A percentile compares a stretch with the other conserved stretches of the same genome.
Conservation (phyloP, 2,113 vertebrate genomes). For the Tamias sibiricus region DNA sequence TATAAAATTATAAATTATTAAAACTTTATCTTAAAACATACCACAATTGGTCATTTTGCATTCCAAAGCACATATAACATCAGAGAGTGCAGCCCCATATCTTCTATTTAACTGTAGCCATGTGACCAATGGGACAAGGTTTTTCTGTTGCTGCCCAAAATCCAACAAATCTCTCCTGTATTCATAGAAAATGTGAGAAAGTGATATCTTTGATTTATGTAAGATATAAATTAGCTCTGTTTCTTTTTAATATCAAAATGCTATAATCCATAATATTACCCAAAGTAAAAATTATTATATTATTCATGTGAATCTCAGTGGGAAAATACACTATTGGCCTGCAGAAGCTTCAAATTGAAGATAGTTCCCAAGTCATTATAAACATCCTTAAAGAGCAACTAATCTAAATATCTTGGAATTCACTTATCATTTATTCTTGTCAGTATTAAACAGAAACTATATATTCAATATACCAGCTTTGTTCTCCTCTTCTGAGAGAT, state of each 20-base stretch:
- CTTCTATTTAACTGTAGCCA: background rate
- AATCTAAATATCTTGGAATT: conserved; percentile 13
- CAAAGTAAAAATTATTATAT: background rate
- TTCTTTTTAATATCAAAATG: background rate
- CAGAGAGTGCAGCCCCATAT: background rate
- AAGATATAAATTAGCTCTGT: background rate
- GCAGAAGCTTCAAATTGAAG: background rate
- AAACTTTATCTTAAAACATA: background rate
- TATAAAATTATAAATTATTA: conserved; percentile 3
- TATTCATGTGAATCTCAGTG: background rate
- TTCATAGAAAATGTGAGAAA: background rate
- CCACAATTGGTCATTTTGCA: background rate
- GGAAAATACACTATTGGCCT: background rate
- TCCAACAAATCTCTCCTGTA: background rate
- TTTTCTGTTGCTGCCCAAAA: background rate
- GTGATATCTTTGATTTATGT: background rate
- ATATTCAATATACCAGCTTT: background rate
- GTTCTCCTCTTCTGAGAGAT: background rate
- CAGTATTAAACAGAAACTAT: conserved; percentile 2
- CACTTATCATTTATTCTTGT: background rate
- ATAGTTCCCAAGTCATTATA: background rate
- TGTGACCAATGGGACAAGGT: background rate
- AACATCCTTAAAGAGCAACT: background rate
- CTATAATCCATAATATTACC: background rate
- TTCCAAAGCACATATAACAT: background rate